phyloP scores from a whole-genome alignment of 1,140 invertebrate genomes.

The Branchinecta lynchi region DNA sequence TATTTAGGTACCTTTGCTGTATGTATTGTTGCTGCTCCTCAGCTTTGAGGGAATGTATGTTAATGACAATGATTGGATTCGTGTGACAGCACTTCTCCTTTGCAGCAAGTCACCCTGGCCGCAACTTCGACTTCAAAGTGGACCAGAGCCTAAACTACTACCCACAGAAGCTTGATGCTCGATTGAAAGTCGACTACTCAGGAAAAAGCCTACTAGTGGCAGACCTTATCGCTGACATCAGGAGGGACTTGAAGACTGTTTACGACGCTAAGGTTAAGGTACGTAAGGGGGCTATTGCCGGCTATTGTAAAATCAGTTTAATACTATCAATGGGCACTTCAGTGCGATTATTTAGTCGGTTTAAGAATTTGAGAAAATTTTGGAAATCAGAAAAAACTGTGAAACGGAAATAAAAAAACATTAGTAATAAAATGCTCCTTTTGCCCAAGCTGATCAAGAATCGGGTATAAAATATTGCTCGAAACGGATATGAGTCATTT shows the following conservation, averaged over 20 bases:
- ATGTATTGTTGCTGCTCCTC: neutral
- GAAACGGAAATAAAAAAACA: too few species aligned
- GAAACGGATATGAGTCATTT: too few species aligned
- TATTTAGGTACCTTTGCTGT: neutral
- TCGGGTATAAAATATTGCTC: too few species aligned
- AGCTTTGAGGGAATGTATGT: too few species aligned
- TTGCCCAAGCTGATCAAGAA: too few species aligned
- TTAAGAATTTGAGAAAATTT: too few species aligned
- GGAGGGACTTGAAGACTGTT: slow-evolving; percentile 15
- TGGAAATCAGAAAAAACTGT: too few species aligned
- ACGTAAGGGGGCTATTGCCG: neutral
- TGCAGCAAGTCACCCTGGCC: slow-evolving; percentile 17
- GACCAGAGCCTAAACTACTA: slow-evolving; percentile 17
- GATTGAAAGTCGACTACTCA: slow-evolving; percentile 1
- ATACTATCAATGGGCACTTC: too few species aligned
- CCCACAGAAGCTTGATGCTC: slow-evolving; percentile 7
- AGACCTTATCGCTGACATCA: slow-evolving; percentile 13
- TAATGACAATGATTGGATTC: neutral
- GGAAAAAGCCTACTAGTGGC: slow-evolving; percentile 2
- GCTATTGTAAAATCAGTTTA: neutral
- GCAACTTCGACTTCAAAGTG: slow-evolving; percentile 16
- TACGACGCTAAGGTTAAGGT: slow-evolving; percentile 20
- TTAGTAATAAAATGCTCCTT: too few species aligned
- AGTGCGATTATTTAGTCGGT: too few species aligned
- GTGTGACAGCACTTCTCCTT: neutral